phyloP scores from a whole-genome alignment of 2,888 invertebrate genomes.

The Cheilosia soror region DNA sequence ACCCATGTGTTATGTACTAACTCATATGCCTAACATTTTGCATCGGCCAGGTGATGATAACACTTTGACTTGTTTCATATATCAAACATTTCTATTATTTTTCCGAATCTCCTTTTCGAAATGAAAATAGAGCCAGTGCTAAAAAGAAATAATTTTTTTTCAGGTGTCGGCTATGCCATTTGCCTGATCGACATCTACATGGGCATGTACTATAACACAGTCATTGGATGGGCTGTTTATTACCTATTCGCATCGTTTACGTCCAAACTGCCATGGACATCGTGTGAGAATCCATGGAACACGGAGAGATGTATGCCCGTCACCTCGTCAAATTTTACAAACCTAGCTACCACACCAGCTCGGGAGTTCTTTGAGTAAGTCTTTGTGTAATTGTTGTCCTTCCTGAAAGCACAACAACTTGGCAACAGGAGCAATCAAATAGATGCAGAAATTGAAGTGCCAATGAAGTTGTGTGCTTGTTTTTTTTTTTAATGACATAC shows the following conservation, averaged over 20 bases:
- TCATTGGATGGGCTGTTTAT: slow-evolving; percentile 98
- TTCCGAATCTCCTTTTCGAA: too few species aligned
- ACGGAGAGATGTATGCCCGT: slow-evolving; percentile 90
- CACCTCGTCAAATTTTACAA: slow-evolving; percentile 85
- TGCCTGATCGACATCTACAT: slow-evolving; percentile 97
- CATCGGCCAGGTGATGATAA: too few species aligned
- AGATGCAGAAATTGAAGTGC: slow-evolving; percentile 8
- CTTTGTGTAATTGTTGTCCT: slow-evolving; percentile 30
- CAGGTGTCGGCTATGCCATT: slow-evolving; percentile 98
- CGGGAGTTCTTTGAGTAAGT: slow-evolving; percentile 95
- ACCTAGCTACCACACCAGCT: slow-evolving; percentile 89
- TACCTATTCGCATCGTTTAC: slow-evolving; percentile 93
- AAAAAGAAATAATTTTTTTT: slow-evolving; percentile 54
- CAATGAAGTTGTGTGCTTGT: too few species aligned
- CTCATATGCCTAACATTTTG: too few species aligned
- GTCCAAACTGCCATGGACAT: slow-evolving; percentile 93
- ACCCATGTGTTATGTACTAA: too few species aligned
- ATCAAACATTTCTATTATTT: too few species aligned
- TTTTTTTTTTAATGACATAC: slow-evolving; percentile 34
- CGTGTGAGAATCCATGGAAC: slow-evolving; percentile 94
- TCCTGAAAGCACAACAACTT: slow-evolving; percentile 16
- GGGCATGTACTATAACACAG: slow-evolving; percentile 98
- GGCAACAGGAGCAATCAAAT: slow-evolving; percentile 13
- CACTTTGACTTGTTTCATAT: too few species aligned
- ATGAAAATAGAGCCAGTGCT: not conserved